Evolutionary conservation across 2,113 vertebrate genomes (phyloP), one percentile per base, ranked within the genome.

Genomic region (Lipophrys pholis): DNA sequence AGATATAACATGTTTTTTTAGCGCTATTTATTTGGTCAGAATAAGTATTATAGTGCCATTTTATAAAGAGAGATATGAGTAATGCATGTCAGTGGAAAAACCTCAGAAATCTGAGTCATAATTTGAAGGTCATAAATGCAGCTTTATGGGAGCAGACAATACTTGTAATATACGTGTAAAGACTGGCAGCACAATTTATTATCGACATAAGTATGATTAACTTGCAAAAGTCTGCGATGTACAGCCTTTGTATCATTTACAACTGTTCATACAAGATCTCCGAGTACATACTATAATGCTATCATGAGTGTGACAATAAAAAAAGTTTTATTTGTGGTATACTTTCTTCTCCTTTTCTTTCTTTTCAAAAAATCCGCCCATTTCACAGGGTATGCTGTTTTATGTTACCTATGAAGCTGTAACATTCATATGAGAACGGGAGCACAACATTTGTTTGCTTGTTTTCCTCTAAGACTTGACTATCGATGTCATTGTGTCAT

Each of bases 401-500:
- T 60, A 42, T 39, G 36, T 69, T 61, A 12, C 3, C 11, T 41
- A 56, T 67, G 0, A 71, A 56, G 65, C 64, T 17, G 35, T 65
- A 17, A 66, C 49, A 53, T 66, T 72, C 58, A 65, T 78, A 55
- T 76, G 57, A 74, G 53, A 73, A 53, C n/a, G 58, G 48, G 50
- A 83, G 65, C 10, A 53, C 38, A 35, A 7, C 48, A 39, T 69
- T 75, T 74, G 43, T 65, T 81, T 77, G 30, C 45, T 45, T 61
- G 54, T 64, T 82, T 73, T 62, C 9, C 54, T 62, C 69, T 50
- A 41, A 71, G 58, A 76, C 63, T 73, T 36, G 51, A 54, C 67
- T 12, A 36, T 69, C 68, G 55, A 15, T 73, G 80, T 72, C 73
- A 59, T 40, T 58, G 69, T 78, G 59, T 83, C 79, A 82, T 55